Evolutionary conservation across 2,888 invertebrate genomes (phyloP), one percentile per base, ranked within the genome.

Genomic region (Macrosoma leucophasiata): DNA sequence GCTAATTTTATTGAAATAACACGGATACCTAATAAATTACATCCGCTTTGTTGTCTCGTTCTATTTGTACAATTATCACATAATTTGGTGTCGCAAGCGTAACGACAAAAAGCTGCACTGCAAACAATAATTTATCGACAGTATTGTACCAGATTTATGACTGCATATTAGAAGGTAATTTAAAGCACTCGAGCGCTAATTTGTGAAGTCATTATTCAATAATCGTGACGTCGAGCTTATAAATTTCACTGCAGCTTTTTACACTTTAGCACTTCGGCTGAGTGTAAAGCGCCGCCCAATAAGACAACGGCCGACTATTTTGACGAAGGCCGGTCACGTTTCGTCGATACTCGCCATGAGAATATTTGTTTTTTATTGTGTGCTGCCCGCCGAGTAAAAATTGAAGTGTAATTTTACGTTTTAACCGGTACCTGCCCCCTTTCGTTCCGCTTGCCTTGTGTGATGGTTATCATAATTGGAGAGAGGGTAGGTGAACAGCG

Each of bases 241-340:
- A 77, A 73, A 79, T 78, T 78, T 76, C 76, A 76, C 73, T 66
- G 75, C 63, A 69, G 61, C 74, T 63, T 75, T 81, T 82, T 75
- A 84, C 82, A 84, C 81, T 81, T 84, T 84, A 82, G 79, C 82
- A 82, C 84, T 81, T 70, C 68, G 65, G 48, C 55, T 48, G 53
- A 46, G 64, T 69, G 71, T 71, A 62, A 74, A 67, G 70, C 67
- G 73, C 79, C 77, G 76, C 71, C 77, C 77, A 71, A 66, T 70
- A 74, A 82, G 75, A 81, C 78, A 74, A 76, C 77, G 62, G 72
- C 67, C 70, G 73, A 70, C 79, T 78, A 79, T 82, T 84, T 82
- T 79, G 82, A 84, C 77, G 82, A 77, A 76, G 78, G 73, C 77
- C 74, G 76, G 84, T 84, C 84, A 84, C 84, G 84, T 84, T 84